Percentiles rank a stretch among this genome's conserved stretches.
Evolutionary conservation across 2,113 vertebrate species (phyloP).

Genomic region (Paratilapia polleni): DNA sequence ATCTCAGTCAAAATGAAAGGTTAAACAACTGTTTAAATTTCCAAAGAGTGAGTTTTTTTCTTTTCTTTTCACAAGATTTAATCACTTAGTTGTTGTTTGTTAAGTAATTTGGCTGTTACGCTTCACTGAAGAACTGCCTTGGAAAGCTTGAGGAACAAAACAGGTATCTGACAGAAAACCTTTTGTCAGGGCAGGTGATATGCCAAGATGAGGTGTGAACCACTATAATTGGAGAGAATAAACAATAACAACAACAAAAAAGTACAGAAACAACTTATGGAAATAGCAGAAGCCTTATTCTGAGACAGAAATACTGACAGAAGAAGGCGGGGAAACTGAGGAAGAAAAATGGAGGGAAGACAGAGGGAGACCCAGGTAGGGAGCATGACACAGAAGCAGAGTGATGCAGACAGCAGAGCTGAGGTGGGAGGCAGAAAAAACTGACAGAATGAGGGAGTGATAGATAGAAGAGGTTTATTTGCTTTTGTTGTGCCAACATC

Average conservation of each 20-base stretch:
- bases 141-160: neutral
- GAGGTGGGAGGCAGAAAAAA: constrained; percentile 27
- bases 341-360: neutral
- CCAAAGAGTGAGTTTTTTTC: neutral
- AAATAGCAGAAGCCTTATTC: neutral
- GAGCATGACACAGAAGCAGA: neutral
- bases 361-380: neutral
- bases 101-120: neutral
- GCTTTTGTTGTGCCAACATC: constrained; percentile 66
- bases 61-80: neutral
- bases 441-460: constrained; percentile 42
- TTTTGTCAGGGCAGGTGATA: neutral
- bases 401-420: constrained; percentile 13
- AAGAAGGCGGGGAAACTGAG: neutral
- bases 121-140: neutral
- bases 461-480: constrained; percentile 66
- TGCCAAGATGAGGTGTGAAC: neutral
- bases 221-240: neutral
- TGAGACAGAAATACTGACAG: neutral
- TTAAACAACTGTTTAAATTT: neutral
- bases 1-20: neutral
- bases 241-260: neutral
- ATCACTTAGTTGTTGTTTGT: neutral
- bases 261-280: neutral
- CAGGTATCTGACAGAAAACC: neutral